These are phyloP conservation scores for Babyrousa celebensis DNA, from an alignment of 2,797 vertebrate genomes.

Conservation along the genomic window DNA sequence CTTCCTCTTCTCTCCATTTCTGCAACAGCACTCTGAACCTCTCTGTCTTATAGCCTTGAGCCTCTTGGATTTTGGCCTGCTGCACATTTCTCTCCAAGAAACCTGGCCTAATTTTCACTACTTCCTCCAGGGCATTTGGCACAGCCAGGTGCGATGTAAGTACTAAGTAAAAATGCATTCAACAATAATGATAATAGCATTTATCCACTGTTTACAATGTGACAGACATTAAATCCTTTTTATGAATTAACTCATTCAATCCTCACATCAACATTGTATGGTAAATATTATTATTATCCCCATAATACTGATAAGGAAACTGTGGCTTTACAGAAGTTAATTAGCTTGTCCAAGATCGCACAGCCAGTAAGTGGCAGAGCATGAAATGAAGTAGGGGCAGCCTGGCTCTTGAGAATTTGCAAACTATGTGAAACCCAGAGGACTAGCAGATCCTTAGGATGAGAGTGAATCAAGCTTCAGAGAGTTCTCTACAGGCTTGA, in stretches of 20 bases:
- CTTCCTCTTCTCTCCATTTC: not conserved
- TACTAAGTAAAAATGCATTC: not conserved
- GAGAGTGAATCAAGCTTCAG: not conserved
- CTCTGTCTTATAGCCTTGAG: not conserved
- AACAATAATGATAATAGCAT: slow-evolving; percentile 5
- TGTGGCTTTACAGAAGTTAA: not conserved
- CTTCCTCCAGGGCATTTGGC: not conserved
- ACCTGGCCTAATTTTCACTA: not conserved
- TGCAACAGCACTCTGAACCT: not conserved
- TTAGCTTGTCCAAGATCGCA: not conserved
- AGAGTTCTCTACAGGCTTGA: not conserved
- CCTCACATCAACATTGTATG: not conserved
- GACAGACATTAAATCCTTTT: not conserved
- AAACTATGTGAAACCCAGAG: not conserved
- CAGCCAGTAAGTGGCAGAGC: not conserved
- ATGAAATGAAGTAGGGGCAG: not conserved
- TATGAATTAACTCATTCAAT: not conserved
- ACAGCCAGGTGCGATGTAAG: not conserved
- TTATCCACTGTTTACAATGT: slow-evolving; percentile 11
- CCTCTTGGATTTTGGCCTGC: not conserved
- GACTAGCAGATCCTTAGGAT: not conserved
- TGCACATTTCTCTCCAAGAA: not conserved
- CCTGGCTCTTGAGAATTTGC: not conserved
- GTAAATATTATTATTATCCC: not conserved
- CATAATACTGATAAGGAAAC: not conserved